Conservation (phyloP, 2,797 vertebrate species). For the Danio jaintianensis region DNA sequence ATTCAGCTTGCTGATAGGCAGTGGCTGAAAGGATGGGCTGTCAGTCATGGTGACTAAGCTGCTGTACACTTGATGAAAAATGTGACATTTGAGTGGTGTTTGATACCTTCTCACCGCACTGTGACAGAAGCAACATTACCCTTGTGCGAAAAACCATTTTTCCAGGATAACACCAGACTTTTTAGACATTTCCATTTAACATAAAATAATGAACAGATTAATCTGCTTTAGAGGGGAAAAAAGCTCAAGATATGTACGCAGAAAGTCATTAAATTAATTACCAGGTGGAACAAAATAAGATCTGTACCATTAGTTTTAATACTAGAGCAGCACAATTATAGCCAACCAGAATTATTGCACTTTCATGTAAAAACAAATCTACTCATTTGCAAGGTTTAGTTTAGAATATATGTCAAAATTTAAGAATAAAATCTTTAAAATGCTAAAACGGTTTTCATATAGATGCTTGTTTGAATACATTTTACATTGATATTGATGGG, state of each 20-base stretch:
- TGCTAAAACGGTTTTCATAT: too few species aligned
- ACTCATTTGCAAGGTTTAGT: too few species aligned
- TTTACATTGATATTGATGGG: too few species aligned
- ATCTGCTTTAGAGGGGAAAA: not conserved
- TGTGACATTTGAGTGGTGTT: conserved; percentile 64
- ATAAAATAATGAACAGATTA: not conserved
- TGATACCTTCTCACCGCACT: conserved; percentile 55
- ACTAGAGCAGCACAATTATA: too few species aligned
- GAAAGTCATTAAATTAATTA: not conserved
- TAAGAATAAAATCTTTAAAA: too few species aligned
- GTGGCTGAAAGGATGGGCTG: conserved; percentile 68
- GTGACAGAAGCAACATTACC: conserved; percentile 45
- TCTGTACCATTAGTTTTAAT: not conserved
- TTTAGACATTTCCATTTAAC: not conserved
- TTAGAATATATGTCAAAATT: too few species aligned
- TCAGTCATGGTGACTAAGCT: conserved; percentile 65
- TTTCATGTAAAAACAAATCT: too few species aligned
- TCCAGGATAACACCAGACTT: conserved; percentile 38
- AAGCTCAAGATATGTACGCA: not conserved
- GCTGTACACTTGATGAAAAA: conserved; percentile 43
- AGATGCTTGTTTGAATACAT: too few species aligned
- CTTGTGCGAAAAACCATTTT: conserved; percentile 40
- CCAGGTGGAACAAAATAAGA: not conserved
- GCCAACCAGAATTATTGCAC: too few species aligned
- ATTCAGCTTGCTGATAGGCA: conserved; percentile 66